phyloP scores from a whole-genome alignment of 2,888 invertebrate species.

The Lithophane socia region DNA sequence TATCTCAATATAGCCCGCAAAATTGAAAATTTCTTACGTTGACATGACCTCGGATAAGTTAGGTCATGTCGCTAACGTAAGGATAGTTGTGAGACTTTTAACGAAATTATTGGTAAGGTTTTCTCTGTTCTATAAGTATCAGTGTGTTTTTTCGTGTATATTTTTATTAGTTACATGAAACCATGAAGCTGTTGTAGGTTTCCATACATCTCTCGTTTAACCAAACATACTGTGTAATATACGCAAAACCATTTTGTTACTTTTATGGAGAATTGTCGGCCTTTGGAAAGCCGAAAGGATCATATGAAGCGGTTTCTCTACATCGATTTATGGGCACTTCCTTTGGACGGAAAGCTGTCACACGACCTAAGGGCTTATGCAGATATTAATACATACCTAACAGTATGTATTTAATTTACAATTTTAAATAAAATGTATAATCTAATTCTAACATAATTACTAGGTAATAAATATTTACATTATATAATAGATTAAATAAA shows the following conservation, averaged over 20 bases:
- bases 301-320: conserved; percentile 39
- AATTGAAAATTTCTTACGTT: not conserved
- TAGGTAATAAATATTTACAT: too few species aligned
- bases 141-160: not conserved
- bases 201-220: not conserved
- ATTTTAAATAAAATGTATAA: too few species aligned
- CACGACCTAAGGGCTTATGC: conserved; percentile 24
- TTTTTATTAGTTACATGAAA: not conserved
- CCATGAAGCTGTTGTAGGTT: too few species aligned
- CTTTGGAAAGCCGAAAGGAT: conserved; percentile 40
- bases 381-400: not conserved
- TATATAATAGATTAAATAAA: too few species aligned
- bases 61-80: too few species aligned
- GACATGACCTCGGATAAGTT: too few species aligned
- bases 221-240: not conserved
- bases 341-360: conserved; percentile 50
- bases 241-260: conserved; percentile 31
- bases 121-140: not conserved
- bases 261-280: conserved; percentile 38
- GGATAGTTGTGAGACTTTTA: not conserved
- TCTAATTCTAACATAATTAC: too few species aligned
- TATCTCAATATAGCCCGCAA: not conserved
- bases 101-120: not conserved
- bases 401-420: too few species aligned
- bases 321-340: conserved; percentile 52